A percentile compares a stretch with the other conserved stretches of the same genome.
Conservation (phyloP, 2,888 invertebrate genomes). For the Hirtodrosophila histrioides region DNA sequence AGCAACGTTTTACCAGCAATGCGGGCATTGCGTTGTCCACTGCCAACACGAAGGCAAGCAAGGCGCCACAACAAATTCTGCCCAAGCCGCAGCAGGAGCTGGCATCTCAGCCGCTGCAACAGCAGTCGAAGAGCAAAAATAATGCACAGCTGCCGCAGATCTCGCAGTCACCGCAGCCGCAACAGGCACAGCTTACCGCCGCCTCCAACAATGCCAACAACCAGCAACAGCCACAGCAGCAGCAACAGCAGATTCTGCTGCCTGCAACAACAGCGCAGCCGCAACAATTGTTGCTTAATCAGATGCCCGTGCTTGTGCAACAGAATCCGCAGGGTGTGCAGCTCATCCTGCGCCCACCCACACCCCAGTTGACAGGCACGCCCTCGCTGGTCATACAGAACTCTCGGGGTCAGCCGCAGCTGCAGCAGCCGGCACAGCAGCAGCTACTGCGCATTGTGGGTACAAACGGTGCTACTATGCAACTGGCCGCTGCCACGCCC, state of each 20-base stretch:
- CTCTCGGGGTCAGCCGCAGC: slow-evolving; percentile 82
- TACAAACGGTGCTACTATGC: slow-evolving; percentile 87
- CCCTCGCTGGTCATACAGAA: slow-evolving; percentile 85
- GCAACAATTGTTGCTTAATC: slow-evolving; percentile 83
- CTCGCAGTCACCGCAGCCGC: slow-evolving; percentile 82
- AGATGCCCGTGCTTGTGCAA: slow-evolving; percentile 87
- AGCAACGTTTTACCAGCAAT: slow-evolving; percentile 66
- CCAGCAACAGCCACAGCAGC: slow-evolving; percentile 63
- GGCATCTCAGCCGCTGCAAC: slow-evolving; percentile 58
- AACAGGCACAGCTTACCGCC: slow-evolving; percentile 67
- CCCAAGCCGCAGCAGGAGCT: slow-evolving; percentile 86
- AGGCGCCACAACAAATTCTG: slow-evolving; percentile 87
- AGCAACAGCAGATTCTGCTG: slow-evolving; percentile 82
- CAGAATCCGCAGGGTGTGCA: slow-evolving; percentile 89
- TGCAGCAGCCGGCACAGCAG: slow-evolving; percentile 84
- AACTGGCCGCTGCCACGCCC: slow-evolving; percentile 85
- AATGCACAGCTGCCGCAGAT: slow-evolving; percentile 79
- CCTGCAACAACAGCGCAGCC: slow-evolving; percentile 78
- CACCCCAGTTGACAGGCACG: slow-evolving; percentile 85
- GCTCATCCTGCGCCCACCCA: slow-evolving; percentile 88
- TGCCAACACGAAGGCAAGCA: slow-evolving; percentile 71
- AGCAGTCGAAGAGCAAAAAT: slow-evolving; percentile 45
- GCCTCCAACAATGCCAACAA: slow-evolving; percentile 47
- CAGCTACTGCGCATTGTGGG: slow-evolving; percentile 87
- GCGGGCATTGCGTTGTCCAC: slow-evolving; percentile 61